These are phyloP conservation scores for Thelohanellus kitauei DNA, from an alignment of 30 jellyfish, hydroid and myxozoan genomes.

Conservation along the genomic window DNA sequence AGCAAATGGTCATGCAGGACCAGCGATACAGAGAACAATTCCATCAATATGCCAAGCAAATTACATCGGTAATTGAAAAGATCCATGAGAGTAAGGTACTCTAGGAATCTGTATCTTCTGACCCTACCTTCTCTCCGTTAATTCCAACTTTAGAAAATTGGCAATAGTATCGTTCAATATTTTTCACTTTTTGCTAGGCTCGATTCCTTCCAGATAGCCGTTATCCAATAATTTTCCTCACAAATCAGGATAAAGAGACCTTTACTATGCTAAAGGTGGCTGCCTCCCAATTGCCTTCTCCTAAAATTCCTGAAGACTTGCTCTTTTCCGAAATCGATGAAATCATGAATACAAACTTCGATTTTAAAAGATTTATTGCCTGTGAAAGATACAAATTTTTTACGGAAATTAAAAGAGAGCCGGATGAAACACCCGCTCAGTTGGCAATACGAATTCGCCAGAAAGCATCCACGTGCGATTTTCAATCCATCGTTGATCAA, in stretches of 20 bases:
- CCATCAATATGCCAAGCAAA: too few relatives aligned
- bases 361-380: slow-evolving; percentile 10
- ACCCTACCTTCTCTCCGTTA: too few relatives aligned
- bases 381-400: slow-evolving; percentile 15
- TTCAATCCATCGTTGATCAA: slow-evolving; percentile 9
- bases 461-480: slow-evolving; percentile 13
- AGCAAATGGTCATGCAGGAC: too few relatives aligned
- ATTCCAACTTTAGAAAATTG: too few relatives aligned
- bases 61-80: too few relatives aligned
- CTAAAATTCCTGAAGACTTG: slow-evolving; percentile 1
- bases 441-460: slow-evolving; percentile 11
- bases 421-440: slow-evolving; percentile 10
- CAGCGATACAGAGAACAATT: too few relatives aligned
- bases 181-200: slow-evolving; percentile 3
- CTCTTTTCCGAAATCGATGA: slow-evolving; percentile 3
- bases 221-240: slow-evolving; percentile 6
- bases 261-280: slow-evolving; percentile 1
- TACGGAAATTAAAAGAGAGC: slow-evolving; percentile 3
- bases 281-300: slow-evolving; percentile 2
- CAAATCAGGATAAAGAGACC: slow-evolving; percentile 3
- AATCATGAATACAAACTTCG: slow-evolving; percentile 4
- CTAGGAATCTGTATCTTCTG: too few relatives aligned
- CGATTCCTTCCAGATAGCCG: slow-evolving; percentile 2
- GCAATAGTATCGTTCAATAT: too few relatives aligned
- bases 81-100: too few relatives aligned